Base-by-base conservation (phyloP, 2,113 vertebrate genomes). In the Vimba vimba region DNA sequence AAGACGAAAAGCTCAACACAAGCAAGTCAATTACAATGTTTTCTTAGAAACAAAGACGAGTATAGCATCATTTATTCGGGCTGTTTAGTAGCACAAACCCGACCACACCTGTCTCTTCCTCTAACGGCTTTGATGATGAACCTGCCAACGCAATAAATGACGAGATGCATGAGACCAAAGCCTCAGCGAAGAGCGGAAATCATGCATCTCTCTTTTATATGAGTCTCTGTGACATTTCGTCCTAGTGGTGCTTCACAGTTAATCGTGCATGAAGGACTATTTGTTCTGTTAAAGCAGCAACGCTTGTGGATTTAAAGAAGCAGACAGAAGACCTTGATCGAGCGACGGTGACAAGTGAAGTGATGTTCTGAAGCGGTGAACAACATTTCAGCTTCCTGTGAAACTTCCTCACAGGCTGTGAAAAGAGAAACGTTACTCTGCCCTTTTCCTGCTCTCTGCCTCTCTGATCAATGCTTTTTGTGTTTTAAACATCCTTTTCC, bases 401-500 rank as follows among this genome's bases (percentile, higher is more conserved):
- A 62, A 45, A 80, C 78, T 80, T 80, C 79, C 79, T 30, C 43
- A 19, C 25, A 3, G n/a, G 62, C 79, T 50, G 39, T 81, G 55
- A 80, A 47, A 2, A 80, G 27, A 4, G 2, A 66, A 59, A 69
- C 27, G 7, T 64, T 33, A 45, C 78, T 60, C 86, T 66, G 86
- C 80, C 80, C 43, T 33, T 19, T 82, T 85, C 79, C 87, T 88
- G 55, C 55, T 9, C 55, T 57, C 50, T 17, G 15, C 79, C 55
- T 64, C 19, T 25, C 33, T 60, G 60, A 80, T 79, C 43, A 73
- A 85, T 83, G 19, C 36, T 73, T 57, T 43, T 78, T 50, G 64
- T 85, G 82, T 69, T 69, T 87, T 64, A 87, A 79, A 87, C 82
- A 79, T 84, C 81, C 64, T 30, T 57, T 85, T 87, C 88, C 59